phyloP scores from a whole-genome alignment of 2,797 vertebrate species.

The Schizopygopsis pylzovi region DNA sequence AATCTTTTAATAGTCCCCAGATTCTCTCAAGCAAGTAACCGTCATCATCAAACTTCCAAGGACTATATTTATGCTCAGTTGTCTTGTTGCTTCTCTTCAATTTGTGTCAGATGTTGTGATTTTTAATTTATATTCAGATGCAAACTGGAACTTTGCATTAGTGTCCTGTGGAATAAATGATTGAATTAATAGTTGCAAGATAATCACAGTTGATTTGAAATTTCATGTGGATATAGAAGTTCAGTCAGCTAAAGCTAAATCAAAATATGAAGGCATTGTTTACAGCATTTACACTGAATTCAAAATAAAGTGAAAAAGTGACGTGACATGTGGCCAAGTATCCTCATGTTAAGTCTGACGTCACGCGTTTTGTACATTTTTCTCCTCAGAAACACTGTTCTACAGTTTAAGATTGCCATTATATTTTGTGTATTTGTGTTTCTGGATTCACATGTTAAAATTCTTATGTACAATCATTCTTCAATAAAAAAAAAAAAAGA shows the following conservation, averaged over 20 bases:
- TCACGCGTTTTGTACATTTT: too few species aligned
- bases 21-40: neutral
- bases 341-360: too few species aligned
- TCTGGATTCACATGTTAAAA: too few species aligned
- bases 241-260: neutral
- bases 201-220: neutral
- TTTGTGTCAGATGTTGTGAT: conserved; percentile 13
- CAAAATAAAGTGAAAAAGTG: neutral
- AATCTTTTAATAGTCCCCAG: neutral
- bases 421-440: too few species aligned
- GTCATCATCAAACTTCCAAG: neutral
- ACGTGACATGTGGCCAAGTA: too few species aligned
- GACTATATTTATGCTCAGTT: neutral
- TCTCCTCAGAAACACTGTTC: too few species aligned
- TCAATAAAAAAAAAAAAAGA: too few species aligned
- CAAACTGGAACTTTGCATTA: neutral
- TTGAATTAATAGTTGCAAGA: neutral
- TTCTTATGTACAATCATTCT: too few species aligned
- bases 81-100: neutral
- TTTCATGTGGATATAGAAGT: neutral
- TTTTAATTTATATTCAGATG: conserved; percentile 17
- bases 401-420: too few species aligned
- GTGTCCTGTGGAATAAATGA: neutral
- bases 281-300: neutral
- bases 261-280: neutral